Base-by-base conservation (phyloP, 2,888 invertebrate species). In the Syrista parreyssii region DNA sequence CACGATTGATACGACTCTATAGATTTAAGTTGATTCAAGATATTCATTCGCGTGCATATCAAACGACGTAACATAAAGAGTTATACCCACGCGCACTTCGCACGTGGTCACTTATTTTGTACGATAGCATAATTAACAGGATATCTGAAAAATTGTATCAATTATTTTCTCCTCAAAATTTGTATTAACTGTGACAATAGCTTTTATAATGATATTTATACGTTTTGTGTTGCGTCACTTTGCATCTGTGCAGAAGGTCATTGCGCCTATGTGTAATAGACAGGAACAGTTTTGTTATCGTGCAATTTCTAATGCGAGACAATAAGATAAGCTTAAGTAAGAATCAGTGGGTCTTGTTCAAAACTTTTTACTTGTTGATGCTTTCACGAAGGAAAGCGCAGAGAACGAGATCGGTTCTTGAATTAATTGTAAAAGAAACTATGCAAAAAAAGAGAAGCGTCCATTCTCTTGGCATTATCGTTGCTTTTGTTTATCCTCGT, bases 251-350 rank as follows among this genome's bases (percentile, higher is more conserved):
- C 55, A 55, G 23, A 23, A 55, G 55, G 55, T 55, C 23, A 55
- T 55, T 23, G 23, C 55, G 2, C 23, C 9, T 55, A 23, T 55
- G 23, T 23, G 55, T 55, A 55, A 55, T 9, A 15, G 55, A 55
- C 55, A 55, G 55, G 55, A 55, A 40, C 6, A 9, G 55, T 55
- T 55, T 23, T 71, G 3, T 71, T 77, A 79, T 81, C 79, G 79
- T 82, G 82, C 80, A 82, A 79, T 83, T 55, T 55, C 79, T 84
- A 78, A 82, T 75, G 75, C 78, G 74, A 79, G 86, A 85, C 85
- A 85, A 85, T 85, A 85, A 85, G 79, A 76, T 84, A 78, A 34
- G 34, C 4, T 34, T 34, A 34, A 15, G 55, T 55, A 23, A 55
- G 55, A 55, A 55, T 9, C 2, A 9, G 55, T 9, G 23, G 55